Evolutionary conservation across 2,113 vertebrate genomes (phyloP).

Genomic region (Xerus inauris): DNA sequence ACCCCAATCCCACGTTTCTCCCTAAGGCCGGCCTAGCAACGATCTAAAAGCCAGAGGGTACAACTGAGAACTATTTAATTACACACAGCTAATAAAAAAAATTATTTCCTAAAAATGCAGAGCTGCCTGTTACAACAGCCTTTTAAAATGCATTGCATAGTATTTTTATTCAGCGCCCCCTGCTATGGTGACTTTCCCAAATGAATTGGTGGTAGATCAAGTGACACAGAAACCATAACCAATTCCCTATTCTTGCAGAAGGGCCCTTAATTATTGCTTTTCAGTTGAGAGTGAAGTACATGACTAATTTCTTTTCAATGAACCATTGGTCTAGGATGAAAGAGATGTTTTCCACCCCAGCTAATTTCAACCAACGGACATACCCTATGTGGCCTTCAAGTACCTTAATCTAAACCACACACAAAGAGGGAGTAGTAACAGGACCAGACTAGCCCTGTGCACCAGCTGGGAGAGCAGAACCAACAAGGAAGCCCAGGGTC

Average conservation of each 20-base stretch:
- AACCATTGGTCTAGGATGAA: not conserved
- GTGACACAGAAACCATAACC: not conserved
- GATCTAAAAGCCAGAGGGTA: not conserved
- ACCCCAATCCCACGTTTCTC: not conserved
- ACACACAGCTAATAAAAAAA: not conserved
- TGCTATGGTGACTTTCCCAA: not conserved
- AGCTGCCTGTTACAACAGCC: not conserved
- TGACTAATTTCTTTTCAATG: conserved; percentile 47
- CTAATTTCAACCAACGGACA: not conserved
- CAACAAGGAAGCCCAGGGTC: not conserved
- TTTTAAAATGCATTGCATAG: not conserved
- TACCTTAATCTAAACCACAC: not conserved
- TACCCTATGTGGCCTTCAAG: not conserved
- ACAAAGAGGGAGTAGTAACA: rapidly evolving
- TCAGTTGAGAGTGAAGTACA: not conserved
- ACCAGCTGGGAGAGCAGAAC: not conserved
- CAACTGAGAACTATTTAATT: not conserved
- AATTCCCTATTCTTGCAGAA: not conserved
- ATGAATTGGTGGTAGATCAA: not conserved
- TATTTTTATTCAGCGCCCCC: not conserved
- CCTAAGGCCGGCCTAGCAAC: rapidly evolving
- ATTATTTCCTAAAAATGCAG: not conserved
- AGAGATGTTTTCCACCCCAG: not conserved
- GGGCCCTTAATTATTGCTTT: not conserved
- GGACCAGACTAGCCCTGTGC: not conserved